Percentiles rank a stretch among this genome's conserved stretches.
Conservation (phyloP, 2,113 vertebrate species). For the Dascyllus trimaculatus region DNA sequence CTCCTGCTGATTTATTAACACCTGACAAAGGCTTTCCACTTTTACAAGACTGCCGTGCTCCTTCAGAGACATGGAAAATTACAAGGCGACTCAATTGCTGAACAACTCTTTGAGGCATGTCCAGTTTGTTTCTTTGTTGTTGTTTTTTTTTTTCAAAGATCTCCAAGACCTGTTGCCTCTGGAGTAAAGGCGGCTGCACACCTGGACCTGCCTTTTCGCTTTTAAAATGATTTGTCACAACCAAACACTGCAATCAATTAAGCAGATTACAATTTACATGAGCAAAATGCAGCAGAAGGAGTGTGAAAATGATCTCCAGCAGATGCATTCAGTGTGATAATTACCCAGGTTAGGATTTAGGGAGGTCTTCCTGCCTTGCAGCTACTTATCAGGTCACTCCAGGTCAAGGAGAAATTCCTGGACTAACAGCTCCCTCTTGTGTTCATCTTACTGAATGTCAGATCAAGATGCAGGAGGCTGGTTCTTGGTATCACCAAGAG, state of each 20-base stretch:
- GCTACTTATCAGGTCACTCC: slow-evolving; percentile 27
- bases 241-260: not conserved
- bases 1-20: slow-evolving; percentile 20
- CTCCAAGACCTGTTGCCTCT: too few species aligned
- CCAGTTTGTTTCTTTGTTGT: not conserved
- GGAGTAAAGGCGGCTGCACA: too few species aligned
- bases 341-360: not conserved
- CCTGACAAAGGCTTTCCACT: slow-evolving; percentile 9
- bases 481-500: slow-evolving; percentile 20
- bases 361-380: slow-evolving; percentile 33
- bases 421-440: slow-evolving; percentile 65
- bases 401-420: slow-evolving; percentile 49
- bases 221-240: too few species aligned
- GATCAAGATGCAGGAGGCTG: not conserved
- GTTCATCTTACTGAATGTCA: not conserved
- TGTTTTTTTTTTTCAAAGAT: not conserved
- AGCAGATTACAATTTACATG: not conserved
- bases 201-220: not conserved
- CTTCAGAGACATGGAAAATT: slow-evolving; percentile 13
- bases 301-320: not conserved
- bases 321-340: slow-evolving; percentile 1
- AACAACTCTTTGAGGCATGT: slow-evolving; percentile 2
- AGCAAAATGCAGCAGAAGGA: not conserved
- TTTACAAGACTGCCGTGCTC: not conserved
- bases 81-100: not conserved